phyloP scores from a whole-genome alignment of 2,113 vertebrate species.

The Corynorhinus townsendii region DNA sequence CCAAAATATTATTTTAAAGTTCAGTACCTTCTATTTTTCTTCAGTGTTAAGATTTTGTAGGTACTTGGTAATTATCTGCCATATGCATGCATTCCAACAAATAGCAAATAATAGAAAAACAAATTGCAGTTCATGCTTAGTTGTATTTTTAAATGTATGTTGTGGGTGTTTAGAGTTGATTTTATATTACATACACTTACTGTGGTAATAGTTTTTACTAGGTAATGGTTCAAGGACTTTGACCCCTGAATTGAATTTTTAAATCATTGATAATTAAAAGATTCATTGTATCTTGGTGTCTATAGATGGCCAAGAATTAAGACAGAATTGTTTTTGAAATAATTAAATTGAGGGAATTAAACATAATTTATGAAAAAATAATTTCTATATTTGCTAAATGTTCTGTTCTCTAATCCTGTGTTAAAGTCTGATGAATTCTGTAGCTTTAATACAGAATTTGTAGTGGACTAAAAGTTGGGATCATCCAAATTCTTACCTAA shows the following conservation, averaged over 20 bases:
- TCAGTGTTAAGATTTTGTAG: not conserved
- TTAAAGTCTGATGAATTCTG: not conserved
- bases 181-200: not conserved
- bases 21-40: not conserved
- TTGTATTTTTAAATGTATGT: not conserved
- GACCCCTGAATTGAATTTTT: not conserved
- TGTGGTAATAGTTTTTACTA: not conserved
- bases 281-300: not conserved
- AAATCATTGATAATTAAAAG: not conserved
- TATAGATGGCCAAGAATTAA: not conserved
- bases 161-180: not conserved
- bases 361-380: not conserved
- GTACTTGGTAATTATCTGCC: not conserved
- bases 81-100: not conserved
- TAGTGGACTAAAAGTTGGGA: not conserved
- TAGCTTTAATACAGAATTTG: not conserved
- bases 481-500: not conserved
- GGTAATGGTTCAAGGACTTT: not conserved
- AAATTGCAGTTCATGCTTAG: not conserved
- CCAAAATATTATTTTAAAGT: not conserved
- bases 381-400: not conserved
- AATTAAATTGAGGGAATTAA: not conserved
- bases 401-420: not conserved
- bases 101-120: not conserved
- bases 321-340: not conserved